Base-by-base conservation (phyloP, 2,797 vertebrate species). In the Urophycis tenuis region DNA sequence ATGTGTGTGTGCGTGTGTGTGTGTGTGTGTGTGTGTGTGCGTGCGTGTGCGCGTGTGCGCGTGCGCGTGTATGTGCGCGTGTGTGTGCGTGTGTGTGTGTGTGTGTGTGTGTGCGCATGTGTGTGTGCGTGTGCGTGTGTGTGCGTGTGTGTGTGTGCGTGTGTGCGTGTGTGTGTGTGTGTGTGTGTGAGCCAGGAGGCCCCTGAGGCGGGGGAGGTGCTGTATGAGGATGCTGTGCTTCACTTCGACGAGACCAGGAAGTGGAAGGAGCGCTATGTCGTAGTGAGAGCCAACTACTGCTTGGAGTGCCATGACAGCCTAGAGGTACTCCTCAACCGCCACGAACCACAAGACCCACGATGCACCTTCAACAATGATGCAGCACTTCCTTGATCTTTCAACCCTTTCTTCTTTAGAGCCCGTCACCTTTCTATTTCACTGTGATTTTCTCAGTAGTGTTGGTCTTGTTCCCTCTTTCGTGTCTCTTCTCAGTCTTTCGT, bases 271-370 rank as follows among this genome's bases (percentile, higher is more conserved):
- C 86, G 94, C 86, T 96, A 94, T 0, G 19, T 96, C 0, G 95
- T 96, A 81, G 87, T 96, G 75, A 94, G 93, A 87, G 95, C 93
- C 1, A 94, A 95, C 86, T 94, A 95, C 88, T 88, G 91, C 32
- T 88, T 97, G 91, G 94, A 96, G 87, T 95, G 92, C 88, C 95
- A 96, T 75, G 95, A 96, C 75, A 93, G 86, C 81, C 92, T 93
- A 84, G 94, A 97, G 94, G 96, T 96, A 86, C 5, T 14, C 41
- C 15, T 2, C 14, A 60, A 60, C 49, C 7, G 19, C 49, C 49
- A 8, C 14, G 2, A 2, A 45, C 49, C 4, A 8, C 49, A 60
- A n/a, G n/a, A 22, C 3, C 49, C 49, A n/a, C 3, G 6, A 9
- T n/a, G 49, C 49, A 8, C 93, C 84, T 0, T 1, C 8, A 12